Percentiles rank a stretch among this genome's conserved stretches.
Evolutionary conservation across 2,797 vertebrate species (phyloP).

Genomic region (Enteromius mattozi): DNA sequence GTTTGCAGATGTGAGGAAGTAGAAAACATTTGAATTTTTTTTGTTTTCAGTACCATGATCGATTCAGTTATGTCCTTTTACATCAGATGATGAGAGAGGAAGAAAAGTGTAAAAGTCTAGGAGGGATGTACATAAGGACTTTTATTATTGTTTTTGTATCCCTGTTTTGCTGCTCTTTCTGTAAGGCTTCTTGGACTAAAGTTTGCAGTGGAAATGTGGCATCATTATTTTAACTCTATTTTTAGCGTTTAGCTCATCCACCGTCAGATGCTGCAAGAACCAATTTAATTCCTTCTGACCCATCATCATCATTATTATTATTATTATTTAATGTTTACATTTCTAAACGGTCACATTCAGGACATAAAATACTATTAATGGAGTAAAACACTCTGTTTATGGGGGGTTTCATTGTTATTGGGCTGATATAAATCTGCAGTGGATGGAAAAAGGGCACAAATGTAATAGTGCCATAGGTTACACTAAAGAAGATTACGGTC

Average conservation of each 20-base stretch:
- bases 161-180: neutral
- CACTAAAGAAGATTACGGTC: conserved; percentile 75
- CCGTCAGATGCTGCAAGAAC: neutral
- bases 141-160: neutral
- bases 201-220: neutral
- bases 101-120: neutral
- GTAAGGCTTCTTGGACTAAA: neutral
- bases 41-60: neutral
- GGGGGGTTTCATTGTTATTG: neutral
- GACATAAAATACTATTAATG: neutral
- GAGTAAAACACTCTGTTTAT: neutral
- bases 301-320: too few species aligned
- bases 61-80: neutral
- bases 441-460: neutral
- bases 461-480: conserved; percentile 52
- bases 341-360: too few species aligned
- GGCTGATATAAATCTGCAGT: neutral
- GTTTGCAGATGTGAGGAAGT: neutral
- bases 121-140: neutral
- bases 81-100: neutral
- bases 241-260: neutral
- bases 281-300: neutral
- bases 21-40: neutral
- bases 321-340: neutral
- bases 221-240: neutral